Conservation (phyloP, 2,888 invertebrate species). For the Hipparchia semele region DNA sequence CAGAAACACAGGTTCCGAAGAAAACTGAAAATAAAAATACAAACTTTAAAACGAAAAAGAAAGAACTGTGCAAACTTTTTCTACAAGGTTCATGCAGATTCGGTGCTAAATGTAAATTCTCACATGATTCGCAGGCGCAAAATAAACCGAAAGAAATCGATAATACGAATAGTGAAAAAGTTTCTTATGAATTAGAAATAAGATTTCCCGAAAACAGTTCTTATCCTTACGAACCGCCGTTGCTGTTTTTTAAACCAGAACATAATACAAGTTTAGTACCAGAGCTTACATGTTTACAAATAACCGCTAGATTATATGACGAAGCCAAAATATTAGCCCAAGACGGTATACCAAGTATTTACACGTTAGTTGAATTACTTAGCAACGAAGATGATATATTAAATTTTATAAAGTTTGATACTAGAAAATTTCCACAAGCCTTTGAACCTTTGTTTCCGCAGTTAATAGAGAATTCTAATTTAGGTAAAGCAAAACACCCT, state of each 20-base stretch:
- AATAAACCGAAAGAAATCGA: constrained; percentile 53
- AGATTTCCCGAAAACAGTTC: constrained; percentile 87
- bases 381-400: constrained; percentile 87
- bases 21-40: constrained; percentile 68
- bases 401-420: constrained; percentile 82
- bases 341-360: constrained; percentile 88
- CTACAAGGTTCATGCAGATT: constrained; percentile 87
- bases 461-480: constrained; percentile 67
- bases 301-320: constrained; percentile 86
- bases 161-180: constrained; percentile 61
- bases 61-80: constrained; percentile 85
- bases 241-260: constrained; percentile 86
- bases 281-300: constrained; percentile 84
- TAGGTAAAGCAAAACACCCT: constrained; percentile 65
- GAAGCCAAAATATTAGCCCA: constrained; percentile 86
- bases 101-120: constrained; percentile 89
- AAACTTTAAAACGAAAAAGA: constrained; percentile 74
- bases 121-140: constrained; percentile 83
- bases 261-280: constrained; percentile 84
- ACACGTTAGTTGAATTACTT: constrained; percentile 87
- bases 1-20: constrained; percentile 72
- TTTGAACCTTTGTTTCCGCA: constrained; percentile 85
- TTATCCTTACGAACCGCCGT: constrained; percentile 90
- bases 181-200: constrained; percentile 87
- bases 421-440: constrained; percentile 75